Conservation (phyloP, 2,113 vertebrate species). For the Grantiella picta region DNA sequence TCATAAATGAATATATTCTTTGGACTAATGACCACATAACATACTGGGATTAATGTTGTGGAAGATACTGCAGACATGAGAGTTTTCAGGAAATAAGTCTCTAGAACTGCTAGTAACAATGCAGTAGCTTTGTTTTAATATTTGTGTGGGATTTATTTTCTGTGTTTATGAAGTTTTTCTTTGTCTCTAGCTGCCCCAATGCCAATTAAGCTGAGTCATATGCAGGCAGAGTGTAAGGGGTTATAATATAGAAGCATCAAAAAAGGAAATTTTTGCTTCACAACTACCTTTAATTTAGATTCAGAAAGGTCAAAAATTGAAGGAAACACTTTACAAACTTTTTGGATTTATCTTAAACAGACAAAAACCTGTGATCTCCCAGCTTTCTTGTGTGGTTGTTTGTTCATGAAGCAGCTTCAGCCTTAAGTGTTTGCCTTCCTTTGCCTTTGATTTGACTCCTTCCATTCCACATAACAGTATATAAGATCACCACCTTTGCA, state of each 20-base stretch:
- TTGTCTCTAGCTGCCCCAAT: neutral
- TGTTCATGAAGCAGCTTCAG: neutral
- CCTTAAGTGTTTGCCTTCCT: neutral
- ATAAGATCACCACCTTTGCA: neutral
- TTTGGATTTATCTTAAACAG: neutral
- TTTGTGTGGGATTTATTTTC: conserved; percentile 6
- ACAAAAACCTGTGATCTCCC: neutral
- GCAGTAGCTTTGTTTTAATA: conserved; percentile 21
- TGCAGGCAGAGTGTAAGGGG: neutral
- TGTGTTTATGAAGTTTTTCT: conserved; percentile 23
- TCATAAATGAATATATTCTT: neutral
- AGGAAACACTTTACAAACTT: neutral
- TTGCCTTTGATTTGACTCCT: neutral
- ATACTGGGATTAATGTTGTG: neutral
- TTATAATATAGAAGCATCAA: neutral
- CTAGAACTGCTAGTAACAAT: neutral
- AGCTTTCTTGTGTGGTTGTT: neutral
- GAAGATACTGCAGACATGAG: neutral
- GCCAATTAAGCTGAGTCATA: neutral
- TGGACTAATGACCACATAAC: neutral
- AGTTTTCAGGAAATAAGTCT: conserved; percentile 28
- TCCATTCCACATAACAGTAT: neutral
- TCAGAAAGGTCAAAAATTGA: neutral
- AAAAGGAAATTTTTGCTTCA: neutral
- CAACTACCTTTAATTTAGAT: neutral